Base-by-base conservation (phyloP, 2,888 invertebrate genomes). In the Leucoptera coffeella region DNA sequence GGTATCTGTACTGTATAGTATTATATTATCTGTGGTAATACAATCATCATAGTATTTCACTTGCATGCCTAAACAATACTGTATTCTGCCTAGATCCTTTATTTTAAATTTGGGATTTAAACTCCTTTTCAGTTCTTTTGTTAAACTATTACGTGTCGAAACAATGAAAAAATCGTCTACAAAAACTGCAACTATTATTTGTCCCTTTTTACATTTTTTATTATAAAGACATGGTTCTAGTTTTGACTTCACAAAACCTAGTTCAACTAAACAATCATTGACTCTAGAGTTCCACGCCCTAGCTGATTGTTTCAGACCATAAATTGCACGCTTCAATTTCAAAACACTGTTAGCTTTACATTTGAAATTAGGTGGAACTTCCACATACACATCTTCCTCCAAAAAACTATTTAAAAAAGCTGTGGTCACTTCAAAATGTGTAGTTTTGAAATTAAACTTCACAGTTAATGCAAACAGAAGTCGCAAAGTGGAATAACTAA, bases 261-360 rank as follows among this genome's bases (percentile, higher is more conserved):
- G 15, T 2, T 23, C 8, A 23, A 12, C 12, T 10, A 23, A 27
- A 10, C 15, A 15, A 23, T 27, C 4, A 8, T 27, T 23, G 5
- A 24, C 27, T 17, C 17, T 27, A 15, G 15, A 4, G 13, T 27
- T 23, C 27, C 15, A 23, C 2, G 23, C 15, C 10, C 14, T 15
- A 9, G 23, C 15, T 12, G 27, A 27, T 12, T 27, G 27, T 19
- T 27, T 23, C 14, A 27, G 12, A n/a, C 23, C 27, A 27, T 27
- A 27, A 23, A n/a, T n/a, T n/a, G n/a, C n/a, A n/a, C n/a, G n/a
- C n/a, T n/a, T n/a, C n/a, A n/a, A n/a, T n/a, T n/a, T 23, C 23
- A 22, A 23, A 22, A 11, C 17, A 23, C 12, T 15, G 22, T 27
- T 23, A 23, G 12, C 15, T 23, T 3, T 23, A 15, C 27, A 10